Evolutionary conservation across 2,888 invertebrate species (phyloP).

Genomic region (Lasioglossum calceatum): DNA sequence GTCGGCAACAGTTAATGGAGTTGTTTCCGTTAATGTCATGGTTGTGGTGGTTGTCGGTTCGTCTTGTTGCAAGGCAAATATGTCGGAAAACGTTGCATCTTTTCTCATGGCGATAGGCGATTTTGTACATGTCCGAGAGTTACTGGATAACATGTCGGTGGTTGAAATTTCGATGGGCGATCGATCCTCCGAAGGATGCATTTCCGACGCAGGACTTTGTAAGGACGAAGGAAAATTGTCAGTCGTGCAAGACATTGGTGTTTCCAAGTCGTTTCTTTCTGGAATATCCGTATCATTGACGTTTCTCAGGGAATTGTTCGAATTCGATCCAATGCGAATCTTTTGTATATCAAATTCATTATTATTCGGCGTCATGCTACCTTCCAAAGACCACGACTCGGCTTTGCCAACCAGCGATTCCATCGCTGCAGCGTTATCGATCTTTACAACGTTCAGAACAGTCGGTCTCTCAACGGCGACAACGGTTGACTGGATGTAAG

Average conservation of each 20-base stretch:
- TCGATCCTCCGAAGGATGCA: constrained; percentile 73
- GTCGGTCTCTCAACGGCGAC: constrained; percentile 57
- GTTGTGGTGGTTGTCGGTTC: background rate
- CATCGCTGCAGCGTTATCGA: constrained; percentile 86
- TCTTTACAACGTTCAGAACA: constrained; percentile 62
- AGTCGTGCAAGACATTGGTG: constrained; percentile 83
- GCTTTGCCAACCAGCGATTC: constrained; percentile 87
- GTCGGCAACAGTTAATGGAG: constrained; percentile 76
- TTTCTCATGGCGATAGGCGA: constrained; percentile 14
- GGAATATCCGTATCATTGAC: background rate
- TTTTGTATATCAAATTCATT: constrained; percentile 69
- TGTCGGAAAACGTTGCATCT: constrained; percentile 41
- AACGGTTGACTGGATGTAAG: background rate
- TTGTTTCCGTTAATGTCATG: constrained; percentile 15
- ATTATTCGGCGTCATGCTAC: constrained; percentile 83
- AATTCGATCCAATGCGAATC: background rate
- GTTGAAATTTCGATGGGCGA: constrained; percentile 69
- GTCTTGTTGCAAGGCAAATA: constrained; percentile 20
- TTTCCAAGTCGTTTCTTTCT: constrained; percentile 53
- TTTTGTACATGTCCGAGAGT: constrained; percentile 4
- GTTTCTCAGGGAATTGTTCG: constrained; percentile 6
- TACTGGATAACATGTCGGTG: constrained; percentile 61
- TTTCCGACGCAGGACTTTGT: constrained; percentile 72
- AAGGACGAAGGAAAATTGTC: constrained; percentile 78
- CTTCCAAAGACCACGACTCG: constrained; percentile 83